A percentile compares a stretch with the other conserved stretches of the same genome.
Conservation (phyloP, 2,888 invertebrate species). For the Parthenolecanium corni region DNA sequence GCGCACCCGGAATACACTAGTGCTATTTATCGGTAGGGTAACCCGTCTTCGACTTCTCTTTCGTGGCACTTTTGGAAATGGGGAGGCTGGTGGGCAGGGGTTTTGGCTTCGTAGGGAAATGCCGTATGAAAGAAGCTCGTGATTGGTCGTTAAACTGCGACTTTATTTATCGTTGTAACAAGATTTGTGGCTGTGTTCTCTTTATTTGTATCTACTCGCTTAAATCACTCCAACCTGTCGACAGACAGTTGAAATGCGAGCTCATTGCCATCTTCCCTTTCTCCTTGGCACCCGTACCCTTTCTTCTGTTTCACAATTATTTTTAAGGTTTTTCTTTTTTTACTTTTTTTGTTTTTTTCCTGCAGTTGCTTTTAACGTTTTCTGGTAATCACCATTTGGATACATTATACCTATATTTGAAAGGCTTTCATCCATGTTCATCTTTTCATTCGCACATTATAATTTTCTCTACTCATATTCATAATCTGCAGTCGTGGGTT, state of each 20-base stretch:
- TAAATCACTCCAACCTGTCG: conserved; percentile 29
- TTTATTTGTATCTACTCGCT: conserved; percentile 28
- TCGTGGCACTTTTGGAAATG: not conserved
- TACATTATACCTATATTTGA: no score
- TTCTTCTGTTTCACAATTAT: conserved; percentile 14
- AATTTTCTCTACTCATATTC: no score
- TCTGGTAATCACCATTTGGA: not conserved
- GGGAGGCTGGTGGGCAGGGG: not conserved
- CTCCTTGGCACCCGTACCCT: not conserved
- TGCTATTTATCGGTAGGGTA: conserved; percentile 23
- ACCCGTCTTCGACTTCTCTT: no score
- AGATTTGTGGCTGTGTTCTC: conserved; percentile 29
- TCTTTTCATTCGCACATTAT: no score
- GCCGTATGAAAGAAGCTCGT: conserved; percentile 26
- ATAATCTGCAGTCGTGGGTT: no score
- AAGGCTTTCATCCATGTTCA: no score
- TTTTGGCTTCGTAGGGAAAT: not conserved
- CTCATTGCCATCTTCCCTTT: conserved; percentile 22
- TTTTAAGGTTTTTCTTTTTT: conserved; percentile 14
- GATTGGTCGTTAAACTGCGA: conserved; percentile 29
- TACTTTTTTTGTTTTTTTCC: conserved; percentile 3
- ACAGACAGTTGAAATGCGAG: conserved; percentile 26
- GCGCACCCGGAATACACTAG: conserved; percentile 22
- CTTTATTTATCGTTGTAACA: conserved; percentile 28
- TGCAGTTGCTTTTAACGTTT: not conserved